Base-by-base conservation (phyloP, 2,888 invertebrate genomes). In the Hirtodrosophila alboralis region DNA sequence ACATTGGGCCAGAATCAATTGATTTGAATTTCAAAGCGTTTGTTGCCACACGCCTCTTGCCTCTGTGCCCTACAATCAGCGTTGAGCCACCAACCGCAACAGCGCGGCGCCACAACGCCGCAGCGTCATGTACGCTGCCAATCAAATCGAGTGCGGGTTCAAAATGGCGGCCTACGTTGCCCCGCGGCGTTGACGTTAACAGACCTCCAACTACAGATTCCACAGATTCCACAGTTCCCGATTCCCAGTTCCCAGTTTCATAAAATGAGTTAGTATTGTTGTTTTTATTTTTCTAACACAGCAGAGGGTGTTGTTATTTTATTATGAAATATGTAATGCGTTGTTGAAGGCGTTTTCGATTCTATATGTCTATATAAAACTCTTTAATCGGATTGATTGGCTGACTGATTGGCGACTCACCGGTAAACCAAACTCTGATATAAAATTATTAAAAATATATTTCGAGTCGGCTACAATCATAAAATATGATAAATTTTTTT, bases 1-100 rank as follows among this genome's bases (percentile, higher is more conserved):
- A 81, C 84, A 78, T 81, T 81, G 75, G 74, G 65, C 66, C 74
- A 54, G 67, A 73, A 78, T 81, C 84, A 84, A 84, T 84, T 86
- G 83, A 84, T 84, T 83, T 86, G 86, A 86, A 84, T 84, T 86
- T 84, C 81, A 84, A 86, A 84, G 83, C 49, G 41, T n/a, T n/a
- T n/a, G n/a, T 4, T 5, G 26, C 38, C 7, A 23, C 23, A 7
- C 23, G 2, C 23, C 8, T 3, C 23, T 8, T 6, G 6, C 23
- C 23, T n/a, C n/a, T n/a, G 6, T 23, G 44, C 49, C 40, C n/a
- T n/a, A 23, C 23, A 23, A 23, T 23, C 48, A 43, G 36, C 10
- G 30, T 7, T 70, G 47, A 31, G 40, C 45, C 37, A 37, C 30
- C 28, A 57, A 61, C 67, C 47, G 27, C 66, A 45, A 33, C 44